Conservation (phyloP, 1,140 invertebrate species). For the Drosophila tropicalis region DNA sequence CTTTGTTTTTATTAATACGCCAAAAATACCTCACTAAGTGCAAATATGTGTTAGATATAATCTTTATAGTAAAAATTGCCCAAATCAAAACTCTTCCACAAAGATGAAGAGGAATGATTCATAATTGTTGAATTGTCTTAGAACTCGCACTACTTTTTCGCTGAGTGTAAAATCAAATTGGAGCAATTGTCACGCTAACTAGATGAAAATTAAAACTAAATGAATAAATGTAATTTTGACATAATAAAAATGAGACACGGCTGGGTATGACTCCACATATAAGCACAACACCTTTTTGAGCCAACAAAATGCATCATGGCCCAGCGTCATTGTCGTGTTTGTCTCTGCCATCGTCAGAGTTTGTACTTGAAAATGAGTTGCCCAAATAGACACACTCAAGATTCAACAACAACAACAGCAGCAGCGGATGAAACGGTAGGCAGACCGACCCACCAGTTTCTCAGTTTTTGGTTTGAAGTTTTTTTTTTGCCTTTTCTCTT, state of each 20-base stretch:
- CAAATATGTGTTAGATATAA: too few relatives aligned
- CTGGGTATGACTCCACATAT: neutral
- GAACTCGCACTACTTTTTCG: too few relatives aligned
- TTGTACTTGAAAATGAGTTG: constrained; percentile 73
- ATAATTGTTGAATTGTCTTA: too few relatives aligned
- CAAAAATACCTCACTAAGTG: too few relatives aligned
- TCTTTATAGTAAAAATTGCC: too few relatives aligned
- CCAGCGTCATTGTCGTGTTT: constrained; percentile 5
- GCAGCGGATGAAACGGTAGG: neutral
- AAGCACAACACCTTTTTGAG: neutral
- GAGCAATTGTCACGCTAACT: constrained; percentile 77
- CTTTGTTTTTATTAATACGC: too few relatives aligned
- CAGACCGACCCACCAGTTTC: constrained; percentile 26
- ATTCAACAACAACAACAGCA: constrained; percentile 18
- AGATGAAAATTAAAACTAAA: constrained; percentile 44
- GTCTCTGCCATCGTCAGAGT: constrained; percentile 21
- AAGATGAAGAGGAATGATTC: too few relatives aligned
- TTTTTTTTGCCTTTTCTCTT: constrained; percentile 25
- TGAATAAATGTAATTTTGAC: constrained; percentile 31
- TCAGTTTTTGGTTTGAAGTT: constrained; percentile 27
- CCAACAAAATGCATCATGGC: constrained; percentile 4
- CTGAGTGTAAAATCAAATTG: constrained; percentile 44
- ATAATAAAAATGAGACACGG: neutral
- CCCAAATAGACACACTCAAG: constrained; percentile 39
- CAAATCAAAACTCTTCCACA: too few relatives aligned